phyloP scores from a whole-genome alignment of 2,797 vertebrate species.

The Scolopax rusticola region DNA sequence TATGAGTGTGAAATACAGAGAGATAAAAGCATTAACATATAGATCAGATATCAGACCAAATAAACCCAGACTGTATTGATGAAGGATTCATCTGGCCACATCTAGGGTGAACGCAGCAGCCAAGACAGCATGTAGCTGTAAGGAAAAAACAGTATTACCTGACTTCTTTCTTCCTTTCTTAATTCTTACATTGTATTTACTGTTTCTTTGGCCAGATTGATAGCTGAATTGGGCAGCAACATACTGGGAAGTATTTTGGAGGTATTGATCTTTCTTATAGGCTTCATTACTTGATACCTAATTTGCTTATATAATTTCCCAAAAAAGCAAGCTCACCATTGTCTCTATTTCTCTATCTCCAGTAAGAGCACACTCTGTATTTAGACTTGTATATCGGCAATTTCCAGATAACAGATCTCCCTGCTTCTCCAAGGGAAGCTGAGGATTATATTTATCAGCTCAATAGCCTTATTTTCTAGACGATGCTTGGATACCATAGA shows the following conservation, averaged over 20 bases:
- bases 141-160: not conserved
- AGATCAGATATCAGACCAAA: not conserved
- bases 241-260: not conserved
- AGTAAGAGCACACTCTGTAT: not conserved
- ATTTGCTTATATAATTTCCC: not conserved
- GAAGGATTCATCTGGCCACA: not conserved
- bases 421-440: not conserved
- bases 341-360: not conserved
- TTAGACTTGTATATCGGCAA: not conserved
- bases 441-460: not conserved
- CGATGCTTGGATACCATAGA: not conserved
- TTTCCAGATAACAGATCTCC: not conserved
- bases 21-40: not conserved
- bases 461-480: not conserved
- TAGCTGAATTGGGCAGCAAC: not conserved
- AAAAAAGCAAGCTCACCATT: not conserved
- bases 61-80: not conserved
- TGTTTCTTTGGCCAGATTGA: not conserved
- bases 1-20: not conserved
- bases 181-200: not conserved
- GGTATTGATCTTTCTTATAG: not conserved
- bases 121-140: not conserved
- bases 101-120: not conserved
- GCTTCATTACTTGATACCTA: not conserved
- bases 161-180: not conserved